A percentile compares a stretch with the other conserved stretches of the same genome.
Evolutionary conservation across 2,113 vertebrate genomes (phyloP).

Genomic region (Salvator merianae): DNA sequence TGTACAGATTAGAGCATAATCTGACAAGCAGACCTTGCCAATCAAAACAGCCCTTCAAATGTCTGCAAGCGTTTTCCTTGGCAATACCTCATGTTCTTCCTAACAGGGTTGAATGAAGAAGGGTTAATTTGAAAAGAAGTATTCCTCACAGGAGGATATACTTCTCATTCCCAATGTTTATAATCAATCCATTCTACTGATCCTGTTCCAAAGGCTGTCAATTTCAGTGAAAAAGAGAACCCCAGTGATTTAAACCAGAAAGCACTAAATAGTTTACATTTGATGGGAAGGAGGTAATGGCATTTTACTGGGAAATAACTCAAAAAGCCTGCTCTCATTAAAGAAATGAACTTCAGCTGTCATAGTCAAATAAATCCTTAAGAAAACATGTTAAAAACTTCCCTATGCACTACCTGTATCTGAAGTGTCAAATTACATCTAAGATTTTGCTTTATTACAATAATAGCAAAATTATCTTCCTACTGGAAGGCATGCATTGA

Average conservation of each 20-base stretch:
- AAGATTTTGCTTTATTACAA: conserved; percentile 15
- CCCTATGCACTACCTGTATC: conserved; percentile 50
- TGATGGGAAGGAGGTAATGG: conserved; percentile 52
- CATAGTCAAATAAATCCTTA: conserved; percentile 50
- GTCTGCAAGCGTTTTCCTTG: conserved; percentile 75
- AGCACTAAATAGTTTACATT: conserved; percentile 61
- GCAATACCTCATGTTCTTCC: conserved; percentile 63
- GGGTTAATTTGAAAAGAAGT: conserved; percentile 55
- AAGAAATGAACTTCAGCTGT: conserved; percentile 56
- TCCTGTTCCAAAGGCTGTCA: conserved; percentile 52
- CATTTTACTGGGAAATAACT: conserved; percentile 59
- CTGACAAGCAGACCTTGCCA: conserved; percentile 69
- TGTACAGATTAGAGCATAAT: conserved; percentile 81
- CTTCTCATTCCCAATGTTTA: conserved; percentile 49
- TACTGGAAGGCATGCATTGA: not conserved
- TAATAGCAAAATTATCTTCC: not conserved
- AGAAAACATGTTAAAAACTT: conserved; percentile 65
- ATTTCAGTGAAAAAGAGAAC: conserved; percentile 33
- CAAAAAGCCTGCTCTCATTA: conserved; percentile 60
- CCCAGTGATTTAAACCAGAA: conserved; percentile 48
- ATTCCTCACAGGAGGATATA: conserved; percentile 54
- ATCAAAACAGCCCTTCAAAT: conserved; percentile 82
- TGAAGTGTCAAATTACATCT: conserved; percentile 28
- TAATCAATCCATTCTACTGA: conserved; percentile 41
- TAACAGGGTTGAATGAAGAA: conserved; percentile 69